Conservation (phyloP, 2,888 invertebrate species). For the Pantelozetes paolii region DNA sequence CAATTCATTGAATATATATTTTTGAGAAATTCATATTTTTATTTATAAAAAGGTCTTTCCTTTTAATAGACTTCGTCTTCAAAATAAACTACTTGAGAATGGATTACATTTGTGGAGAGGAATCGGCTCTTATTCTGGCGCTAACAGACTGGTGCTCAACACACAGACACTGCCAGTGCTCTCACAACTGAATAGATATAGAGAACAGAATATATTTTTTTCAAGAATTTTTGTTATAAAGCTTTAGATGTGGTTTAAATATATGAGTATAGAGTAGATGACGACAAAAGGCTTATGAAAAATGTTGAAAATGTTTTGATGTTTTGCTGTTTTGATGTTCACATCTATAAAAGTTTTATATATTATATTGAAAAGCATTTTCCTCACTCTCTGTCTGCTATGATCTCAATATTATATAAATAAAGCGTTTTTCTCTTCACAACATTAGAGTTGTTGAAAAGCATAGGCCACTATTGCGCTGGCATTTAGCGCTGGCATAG, state of each 20-base stretch:
- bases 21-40: conserved; percentile 23
- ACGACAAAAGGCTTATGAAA: conserved; percentile 1
- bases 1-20: conserved; percentile 16
- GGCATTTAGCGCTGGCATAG: too few species aligned
- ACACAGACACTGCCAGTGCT: too few species aligned
- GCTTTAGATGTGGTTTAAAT: not conserved
- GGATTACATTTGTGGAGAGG: not conserved
- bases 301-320: not conserved
- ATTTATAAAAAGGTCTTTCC: conserved; percentile 5
- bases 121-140: conserved; percentile 4
- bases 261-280: not conserved
- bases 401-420: conserved; percentile 27
- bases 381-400: not conserved
- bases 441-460: conserved; percentile 1
- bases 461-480: not conserved
- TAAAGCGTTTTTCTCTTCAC: not conserved
- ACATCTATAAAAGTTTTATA: not conserved
- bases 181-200: not conserved
- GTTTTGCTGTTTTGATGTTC: not conserved
- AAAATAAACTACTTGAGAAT: not conserved
- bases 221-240: not conserved
- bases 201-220: not conserved
- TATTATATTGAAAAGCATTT: not conserved
- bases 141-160: too few species aligned
- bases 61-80: not conserved